Evolutionary conservation across 2,797 vertebrate genomes (phyloP).

Genomic region (Spondyliosoma cantharus): DNA sequence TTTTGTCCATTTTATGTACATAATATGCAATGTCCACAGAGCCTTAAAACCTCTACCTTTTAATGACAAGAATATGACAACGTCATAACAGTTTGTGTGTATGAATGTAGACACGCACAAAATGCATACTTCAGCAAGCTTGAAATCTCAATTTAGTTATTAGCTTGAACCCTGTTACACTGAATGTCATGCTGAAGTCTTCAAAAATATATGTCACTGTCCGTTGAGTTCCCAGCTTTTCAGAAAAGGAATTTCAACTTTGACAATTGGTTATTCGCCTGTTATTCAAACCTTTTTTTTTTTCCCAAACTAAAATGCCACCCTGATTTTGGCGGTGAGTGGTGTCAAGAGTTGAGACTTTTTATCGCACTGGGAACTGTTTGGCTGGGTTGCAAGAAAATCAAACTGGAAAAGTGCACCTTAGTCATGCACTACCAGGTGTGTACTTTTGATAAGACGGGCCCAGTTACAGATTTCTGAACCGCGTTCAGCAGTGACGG

Average conservation of each 20-base stretch:
- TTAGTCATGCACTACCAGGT: constrained; percentile 31
- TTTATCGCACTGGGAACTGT: constrained; percentile 23
- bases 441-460: constrained; percentile 41
- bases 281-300: constrained; percentile 1
- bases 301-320: constrained; percentile 7
- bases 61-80: background rate
- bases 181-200: background rate
- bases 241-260: background rate
- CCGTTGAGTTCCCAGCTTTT: background rate
- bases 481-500: background rate
- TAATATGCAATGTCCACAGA: no score
- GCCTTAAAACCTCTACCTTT: background rate
- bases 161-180: background rate
- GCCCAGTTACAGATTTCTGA: background rate
- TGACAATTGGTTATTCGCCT: background rate
- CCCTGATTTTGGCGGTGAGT: background rate
- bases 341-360: constrained; percentile 51
- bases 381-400: constrained; percentile 35
- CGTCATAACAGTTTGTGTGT: background rate
- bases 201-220: background rate
- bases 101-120: background rate
- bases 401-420: constrained; percentile 30
- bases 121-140: background rate
- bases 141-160: background rate
- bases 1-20: no score